Conservation (phyloP, 2,888 invertebrate genomes). For the Amblyteles armatorius region DNA sequence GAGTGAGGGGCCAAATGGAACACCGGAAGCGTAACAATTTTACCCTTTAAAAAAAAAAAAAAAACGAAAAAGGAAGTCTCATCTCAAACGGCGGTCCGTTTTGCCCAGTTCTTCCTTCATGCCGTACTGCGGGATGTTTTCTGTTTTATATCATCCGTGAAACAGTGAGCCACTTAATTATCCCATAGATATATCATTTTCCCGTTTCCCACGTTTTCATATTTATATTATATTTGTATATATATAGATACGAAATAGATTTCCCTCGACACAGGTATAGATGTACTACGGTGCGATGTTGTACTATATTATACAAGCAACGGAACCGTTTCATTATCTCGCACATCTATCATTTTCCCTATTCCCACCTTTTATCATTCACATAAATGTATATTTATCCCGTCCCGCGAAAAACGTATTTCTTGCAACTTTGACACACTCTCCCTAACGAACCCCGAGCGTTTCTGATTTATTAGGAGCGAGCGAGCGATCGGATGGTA, state of each 20-base stretch:
- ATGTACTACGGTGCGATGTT: not conserved
- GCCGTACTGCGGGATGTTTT: no score
- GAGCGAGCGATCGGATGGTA: not conserved
- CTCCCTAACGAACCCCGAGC: constrained; percentile 12
- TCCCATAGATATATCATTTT: constrained; percentile 49
- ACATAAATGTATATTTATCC: not conserved
- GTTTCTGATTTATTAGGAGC: constrained; percentile 13
- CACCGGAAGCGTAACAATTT: not conserved
- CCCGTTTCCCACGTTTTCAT: constrained; percentile 4
- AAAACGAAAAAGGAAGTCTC: not conserved
- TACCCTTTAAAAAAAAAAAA: no score
- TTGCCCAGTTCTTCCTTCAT: not conserved
- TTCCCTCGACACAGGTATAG: not conserved
- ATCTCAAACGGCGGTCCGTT: not conserved
- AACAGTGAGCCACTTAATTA: constrained; percentile 56
- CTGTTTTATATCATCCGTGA: not conserved
- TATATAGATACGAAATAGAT: not conserved
- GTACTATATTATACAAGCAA: not conserved
- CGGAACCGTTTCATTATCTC: not conserved
- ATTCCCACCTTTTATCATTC: constrained; percentile 2
- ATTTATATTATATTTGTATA: constrained; percentile 33
- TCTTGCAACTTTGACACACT: not conserved
- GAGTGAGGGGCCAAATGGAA: not conserved
- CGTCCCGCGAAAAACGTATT: not conserved
- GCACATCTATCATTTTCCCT: not conserved